Conservation (phyloP, 2,797 vertebrate genomes). For the Alectoris magna region DNA sequence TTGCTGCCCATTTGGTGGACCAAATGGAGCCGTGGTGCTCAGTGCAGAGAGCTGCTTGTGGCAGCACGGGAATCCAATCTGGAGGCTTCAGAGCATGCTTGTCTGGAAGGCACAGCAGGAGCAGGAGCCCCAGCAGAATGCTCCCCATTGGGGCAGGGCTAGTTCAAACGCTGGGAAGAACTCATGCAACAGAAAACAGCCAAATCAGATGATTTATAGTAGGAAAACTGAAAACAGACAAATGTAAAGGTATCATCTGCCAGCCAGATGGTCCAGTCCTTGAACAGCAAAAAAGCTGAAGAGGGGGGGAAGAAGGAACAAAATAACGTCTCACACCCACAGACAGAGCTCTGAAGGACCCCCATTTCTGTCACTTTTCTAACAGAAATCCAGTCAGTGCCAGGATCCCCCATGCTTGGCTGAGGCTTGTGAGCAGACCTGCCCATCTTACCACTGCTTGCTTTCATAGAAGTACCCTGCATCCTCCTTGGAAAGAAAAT, state of each 20-base stretch:
- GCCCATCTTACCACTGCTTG: background rate
- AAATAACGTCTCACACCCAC: background rate
- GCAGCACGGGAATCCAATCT: background rate
- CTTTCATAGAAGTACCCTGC: background rate
- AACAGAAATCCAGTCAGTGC: background rate
- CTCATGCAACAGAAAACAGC: constrained; percentile 47
- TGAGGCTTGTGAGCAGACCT: background rate
- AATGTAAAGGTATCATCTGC: constrained; percentile 67
- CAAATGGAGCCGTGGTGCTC: background rate
- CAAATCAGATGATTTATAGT: constrained; percentile 59
- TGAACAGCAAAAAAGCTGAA: background rate
- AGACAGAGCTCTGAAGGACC: background rate
- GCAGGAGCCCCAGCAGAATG: constrained; percentile 28
- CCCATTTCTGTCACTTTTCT: background rate
- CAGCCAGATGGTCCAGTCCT: constrained; percentile 54
- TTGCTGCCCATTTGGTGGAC: background rate
- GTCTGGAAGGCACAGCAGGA: constrained; percentile 26
- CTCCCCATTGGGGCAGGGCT: constrained; percentile 14
- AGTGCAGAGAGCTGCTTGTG: background rate
- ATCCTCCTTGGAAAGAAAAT: background rate
- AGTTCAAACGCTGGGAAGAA: constrained; percentile 45
- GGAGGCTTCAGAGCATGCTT: background rate
- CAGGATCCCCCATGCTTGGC: background rate
- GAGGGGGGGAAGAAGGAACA: background rate
- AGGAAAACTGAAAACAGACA: constrained; percentile 58